Conservation (phyloP, 2,797 vertebrate species). For the Tinamus major region DNA sequence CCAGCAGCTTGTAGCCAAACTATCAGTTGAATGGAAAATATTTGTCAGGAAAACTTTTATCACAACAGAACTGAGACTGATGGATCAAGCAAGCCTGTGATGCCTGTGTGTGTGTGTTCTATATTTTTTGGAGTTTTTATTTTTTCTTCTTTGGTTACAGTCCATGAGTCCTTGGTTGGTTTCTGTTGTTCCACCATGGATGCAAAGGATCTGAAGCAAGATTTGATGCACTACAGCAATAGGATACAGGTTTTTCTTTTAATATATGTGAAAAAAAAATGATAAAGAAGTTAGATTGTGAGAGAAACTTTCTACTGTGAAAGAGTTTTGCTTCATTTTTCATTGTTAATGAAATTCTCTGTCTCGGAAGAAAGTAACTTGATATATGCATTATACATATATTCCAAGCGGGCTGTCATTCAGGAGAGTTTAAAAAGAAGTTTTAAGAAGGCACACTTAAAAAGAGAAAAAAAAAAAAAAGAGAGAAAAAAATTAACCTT, state of each 20-base stretch:
- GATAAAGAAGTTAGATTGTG: neutral
- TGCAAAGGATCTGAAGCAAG: neutral
- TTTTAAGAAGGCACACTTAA: neutral
- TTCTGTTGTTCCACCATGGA: neutral
- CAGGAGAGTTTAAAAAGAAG: neutral
- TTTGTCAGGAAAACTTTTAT: neutral
- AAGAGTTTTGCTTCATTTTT: neutral
- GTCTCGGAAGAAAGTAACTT: neutral
- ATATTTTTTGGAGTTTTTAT: rapidly evolving
- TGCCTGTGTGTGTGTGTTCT: no score
- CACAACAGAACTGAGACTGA: neutral
- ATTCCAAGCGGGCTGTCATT: neutral
- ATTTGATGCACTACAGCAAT: neutral
- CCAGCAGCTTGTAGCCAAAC: neutral
- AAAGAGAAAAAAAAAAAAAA: neutral
- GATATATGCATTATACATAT: neutral
- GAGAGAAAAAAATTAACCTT: neutral
- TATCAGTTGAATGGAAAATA: neutral
- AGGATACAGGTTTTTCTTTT: neutral
- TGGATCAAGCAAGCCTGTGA: neutral
- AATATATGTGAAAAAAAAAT: neutral
- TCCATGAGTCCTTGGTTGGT: neutral
- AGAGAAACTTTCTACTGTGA: neutral
- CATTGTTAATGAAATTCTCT: neutral
- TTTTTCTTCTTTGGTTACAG: neutral